Evolutionary conservation across 2,888 invertebrate genomes (phyloP).

Genomic region (Apotomis capreana): DNA sequence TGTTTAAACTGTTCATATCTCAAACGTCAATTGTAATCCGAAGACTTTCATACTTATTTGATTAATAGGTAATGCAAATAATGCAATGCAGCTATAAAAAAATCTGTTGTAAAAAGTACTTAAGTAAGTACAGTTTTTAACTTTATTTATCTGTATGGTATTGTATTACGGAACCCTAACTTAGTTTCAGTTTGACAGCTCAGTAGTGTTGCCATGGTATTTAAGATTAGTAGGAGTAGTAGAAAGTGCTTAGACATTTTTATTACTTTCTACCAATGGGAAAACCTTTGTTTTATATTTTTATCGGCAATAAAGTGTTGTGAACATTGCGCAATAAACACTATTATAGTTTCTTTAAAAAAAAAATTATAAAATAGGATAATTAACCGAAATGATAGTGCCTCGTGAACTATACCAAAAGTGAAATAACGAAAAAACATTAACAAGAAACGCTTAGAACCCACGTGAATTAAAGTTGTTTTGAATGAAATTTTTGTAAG

Average conservation of each 20-base stretch:
- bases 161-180: constrained; percentile 1
- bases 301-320: constrained; percentile 30
- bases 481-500: constrained; percentile 3
- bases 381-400: constrained; percentile 28
- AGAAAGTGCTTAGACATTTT: constrained; percentile 14
- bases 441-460: constrained; percentile 23
- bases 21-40: constrained; percentile 28
- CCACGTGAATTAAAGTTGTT: constrained; percentile 22
- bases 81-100: background rate
- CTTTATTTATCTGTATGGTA: background rate
- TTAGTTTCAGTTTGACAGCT: background rate
- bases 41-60: constrained; percentile 14
- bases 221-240: constrained; percentile 17
- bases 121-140: background rate
- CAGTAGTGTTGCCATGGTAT: constrained; percentile 7
- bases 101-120: background rate
- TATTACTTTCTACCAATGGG: background rate
- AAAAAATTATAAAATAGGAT: constrained; percentile 10
- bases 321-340: constrained; percentile 30
- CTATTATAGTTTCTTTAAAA: constrained; percentile 13
- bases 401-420: constrained; percentile 33
- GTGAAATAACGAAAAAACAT: constrained; percentile 30
- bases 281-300: constrained; percentile 13
- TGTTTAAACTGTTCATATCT: constrained; percentile 27
- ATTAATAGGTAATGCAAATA: too few relatives aligned